Evolutionary conservation across 2,888 invertebrate genomes (phyloP), one percentile per base, ranked within the genome.

Genomic region (Julus scandinavius): DNA sequence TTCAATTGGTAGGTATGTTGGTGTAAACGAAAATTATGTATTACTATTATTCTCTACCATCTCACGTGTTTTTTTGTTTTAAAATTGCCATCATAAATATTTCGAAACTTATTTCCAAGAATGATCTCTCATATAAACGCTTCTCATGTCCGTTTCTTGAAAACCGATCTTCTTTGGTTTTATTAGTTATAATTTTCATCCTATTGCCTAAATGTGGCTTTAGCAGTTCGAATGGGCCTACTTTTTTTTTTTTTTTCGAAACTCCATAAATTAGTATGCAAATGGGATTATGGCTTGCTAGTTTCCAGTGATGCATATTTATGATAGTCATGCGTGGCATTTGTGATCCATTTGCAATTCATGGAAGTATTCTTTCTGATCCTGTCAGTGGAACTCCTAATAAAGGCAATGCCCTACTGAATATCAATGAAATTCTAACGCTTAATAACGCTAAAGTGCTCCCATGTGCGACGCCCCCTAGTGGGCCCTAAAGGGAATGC

Each of bases 251-350:
- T 29, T 29, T 29, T 80, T 38, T 80, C 80, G 80, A 80, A 80
- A 80, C 80, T 38, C 80, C 80, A 80, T 80, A 80, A 80, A 80
- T 80, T 80, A 80, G 80, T 80, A 80, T 80, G 80, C 80, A 80
- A 80, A 80, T 80, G 80, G 80, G 80, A 80, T 80, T 80, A 80
- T 29, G 80, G 80, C 80, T 80, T 80, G 80, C 80, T 80, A 80
- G 80, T 80, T 80, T 38, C 80, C 38, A 80, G 80, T 38, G 80
- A 80, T 80, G 80, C 80, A 80, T 80, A 80, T 80, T 80, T 80
- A 80, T 80, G 80, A 80, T 80, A 80, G 80, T 20, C 80, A 80
- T 38, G 80, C 80, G 80, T 80, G 80, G 80, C 80, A 80, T 80
- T 80, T 29, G 29, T 80, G 80, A 80, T 80, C 80, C 80, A 80